Percentiles rank a stretch among this genome's conserved stretches.
Conservation (phyloP, 92 coral and sea anemone species). For the Bergia puertoricense region DNA sequence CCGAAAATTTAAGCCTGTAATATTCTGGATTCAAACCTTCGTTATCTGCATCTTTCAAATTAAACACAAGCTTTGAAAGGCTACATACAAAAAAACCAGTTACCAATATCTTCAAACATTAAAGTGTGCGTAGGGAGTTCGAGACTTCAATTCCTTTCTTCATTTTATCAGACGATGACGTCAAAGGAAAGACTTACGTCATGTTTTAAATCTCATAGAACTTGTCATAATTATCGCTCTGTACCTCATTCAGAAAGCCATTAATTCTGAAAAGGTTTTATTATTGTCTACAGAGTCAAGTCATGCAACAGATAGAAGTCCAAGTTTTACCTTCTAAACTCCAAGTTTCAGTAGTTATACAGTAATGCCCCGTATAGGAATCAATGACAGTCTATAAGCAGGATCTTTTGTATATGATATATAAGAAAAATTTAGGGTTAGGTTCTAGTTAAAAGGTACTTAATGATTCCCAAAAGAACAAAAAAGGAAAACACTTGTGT, state of each 20-base stretch:
- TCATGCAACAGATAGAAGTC: background rate
- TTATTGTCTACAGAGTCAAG: background rate
- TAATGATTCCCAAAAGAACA: background rate
- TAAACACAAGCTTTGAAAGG: no score
- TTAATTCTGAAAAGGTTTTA: background rate
- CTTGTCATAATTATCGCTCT: background rate
- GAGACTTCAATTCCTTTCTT: background rate
- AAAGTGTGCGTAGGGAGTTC: no score
- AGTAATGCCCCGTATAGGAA: background rate
- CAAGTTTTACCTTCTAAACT: background rate
- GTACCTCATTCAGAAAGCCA: background rate
- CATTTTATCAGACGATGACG: background rate
- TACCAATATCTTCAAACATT: no score
- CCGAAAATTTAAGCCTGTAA: no score
- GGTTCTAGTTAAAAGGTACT: background rate
- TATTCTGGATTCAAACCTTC: no score
- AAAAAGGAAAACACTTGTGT: background rate
- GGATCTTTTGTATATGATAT: no score
- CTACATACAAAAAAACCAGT: no score
- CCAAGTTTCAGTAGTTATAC: background rate
- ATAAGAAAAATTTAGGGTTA: no score
- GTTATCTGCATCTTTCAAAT: no score
- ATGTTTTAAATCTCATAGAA: background rate
- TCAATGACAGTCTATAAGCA: background rate
- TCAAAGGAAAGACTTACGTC: background rate